Percentiles rank a stretch among this genome's conserved stretches.
Evolutionary conservation across 2,888 invertebrate genomes (phyloP).

Genomic region (Gastrophysa polygoni): DNA sequence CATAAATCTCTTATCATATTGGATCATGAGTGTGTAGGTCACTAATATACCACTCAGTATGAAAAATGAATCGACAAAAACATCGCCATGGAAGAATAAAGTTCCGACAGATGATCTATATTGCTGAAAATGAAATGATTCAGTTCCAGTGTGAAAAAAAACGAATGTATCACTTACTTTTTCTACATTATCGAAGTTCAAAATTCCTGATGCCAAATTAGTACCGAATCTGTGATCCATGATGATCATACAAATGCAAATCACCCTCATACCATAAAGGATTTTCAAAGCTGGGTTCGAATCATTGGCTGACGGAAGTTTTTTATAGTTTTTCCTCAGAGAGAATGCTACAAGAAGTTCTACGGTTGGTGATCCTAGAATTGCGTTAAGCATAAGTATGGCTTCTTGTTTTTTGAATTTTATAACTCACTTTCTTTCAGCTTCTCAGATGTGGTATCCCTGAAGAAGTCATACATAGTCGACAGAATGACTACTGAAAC

Average conservation of each 20-base stretch:
- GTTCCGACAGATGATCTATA: constrained; percentile 50
- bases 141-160: neutral
- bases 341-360: constrained; percentile 48
- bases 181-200: constrained; percentile 62
- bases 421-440: constrained; percentile 35
- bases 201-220: constrained; percentile 59
- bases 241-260: constrained; percentile 64
- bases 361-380: constrained; percentile 41
- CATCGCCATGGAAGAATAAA: constrained; percentile 63
- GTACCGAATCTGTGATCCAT: constrained; percentile 63
- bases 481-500: constrained; percentile 35
- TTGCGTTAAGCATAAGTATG: constrained; percentile 24
- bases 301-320: constrained; percentile 58
- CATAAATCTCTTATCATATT: constrained; percentile 50
- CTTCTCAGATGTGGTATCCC: constrained; percentile 38
- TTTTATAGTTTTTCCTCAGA: constrained; percentile 46
- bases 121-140: constrained; percentile 42
- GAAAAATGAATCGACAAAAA: constrained; percentile 68
- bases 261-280: constrained; percentile 64
- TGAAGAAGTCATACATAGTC: constrained; percentile 35
- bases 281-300: constrained; percentile 58
- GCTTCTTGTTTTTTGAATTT: neutral
- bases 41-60: constrained; percentile 64
- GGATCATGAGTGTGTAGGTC: constrained; percentile 56
- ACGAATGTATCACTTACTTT: constrained; percentile 51